Evolutionary conservation across 2,113 vertebrate genomes (phyloP), one percentile per base, ranked within the genome.

Genomic region (Rhynchopsitta pachyrhyncha): DNA sequence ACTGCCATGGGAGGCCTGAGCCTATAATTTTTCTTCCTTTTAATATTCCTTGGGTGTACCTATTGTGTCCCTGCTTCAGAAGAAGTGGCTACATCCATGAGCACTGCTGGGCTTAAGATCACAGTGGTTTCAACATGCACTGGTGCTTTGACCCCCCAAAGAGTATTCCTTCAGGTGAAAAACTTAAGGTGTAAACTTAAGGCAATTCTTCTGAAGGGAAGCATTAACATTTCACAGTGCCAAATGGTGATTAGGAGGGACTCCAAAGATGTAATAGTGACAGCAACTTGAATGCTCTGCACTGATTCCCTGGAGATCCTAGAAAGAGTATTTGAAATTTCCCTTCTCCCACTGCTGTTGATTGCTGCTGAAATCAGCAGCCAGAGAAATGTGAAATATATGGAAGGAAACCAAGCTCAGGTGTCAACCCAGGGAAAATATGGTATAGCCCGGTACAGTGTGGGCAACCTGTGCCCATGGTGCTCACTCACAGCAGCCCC

Each of bases 391-490:
- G 11, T 29, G 53, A 80, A 83, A 60, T 31, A 16, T 7, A 5
- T 7, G 33, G 66, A 42, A 59, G 24, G 35, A 75, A 86, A 35
- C 6, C 0, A 0, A 88, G 52, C 33, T 87, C 62, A 82, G 62
- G 37, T 49, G 17, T 29, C 25, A 27, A 59, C 6, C 46, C 1
- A 3, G 42, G 41, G n/a, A 18, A 63, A 31, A 83, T 81, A 70
- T 2, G 1, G 13, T 47, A 28, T 7, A 50, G 11, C 24, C 49
- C 67, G 37, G 19, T 19, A 44, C 7, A 9, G 41, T 1, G 12
- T 23, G 27, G 33, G 31, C 71, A 74, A 52, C n/a, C 49, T 46
- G 57, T 25, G 29, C 29, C 55, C 1, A 0, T 0, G 0, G 17
- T 15, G n/a, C 44, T 69, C 1, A 0, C 35, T 55, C 75, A 11